A percentile compares a stretch with the other conserved stretches of the same genome.
Evolutionary conservation across 2,888 invertebrate genomes (phyloP).

Genomic region (Dynastes grantii): DNA sequence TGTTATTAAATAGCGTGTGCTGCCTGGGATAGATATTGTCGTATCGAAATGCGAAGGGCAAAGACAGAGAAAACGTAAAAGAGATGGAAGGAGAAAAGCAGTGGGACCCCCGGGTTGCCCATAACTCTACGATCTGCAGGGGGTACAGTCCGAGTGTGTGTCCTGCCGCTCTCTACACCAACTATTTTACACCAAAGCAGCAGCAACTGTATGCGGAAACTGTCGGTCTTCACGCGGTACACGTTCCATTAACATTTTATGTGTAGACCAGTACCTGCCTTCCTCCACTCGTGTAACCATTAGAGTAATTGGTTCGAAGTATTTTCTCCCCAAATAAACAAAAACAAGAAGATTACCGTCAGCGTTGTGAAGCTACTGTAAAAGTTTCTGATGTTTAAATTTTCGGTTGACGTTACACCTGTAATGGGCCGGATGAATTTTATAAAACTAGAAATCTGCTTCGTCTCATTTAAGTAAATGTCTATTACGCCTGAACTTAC

Average conservation of each 20-base stretch:
- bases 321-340: constrained; percentile 45
- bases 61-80: constrained; percentile 29
- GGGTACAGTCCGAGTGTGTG: constrained; percentile 55
- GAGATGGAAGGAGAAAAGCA: constrained; percentile 42
- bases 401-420: constrained; percentile 4
- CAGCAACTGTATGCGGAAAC: constrained; percentile 52
- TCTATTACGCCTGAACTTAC: too few species aligned
- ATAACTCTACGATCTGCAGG: constrained; percentile 55
- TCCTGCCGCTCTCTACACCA: constrained; percentile 51
- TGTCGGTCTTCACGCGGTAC: constrained; percentile 51
- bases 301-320: constrained; percentile 51
- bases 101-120: constrained; percentile 50
- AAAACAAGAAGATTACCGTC: constrained; percentile 25
- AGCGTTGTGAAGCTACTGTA: constrained; percentile 22
- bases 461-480: too few species aligned
- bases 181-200: constrained; percentile 54
- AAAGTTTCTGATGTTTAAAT: not conserved
- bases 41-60: constrained; percentile 36
- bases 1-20: constrained; percentile 35
- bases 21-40: constrained; percentile 31
- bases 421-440: not conserved
- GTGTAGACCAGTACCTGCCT: constrained; percentile 21
- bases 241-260: constrained; percentile 45
- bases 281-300: constrained; percentile 41
- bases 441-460: too few species aligned